These are phyloP conservation scores for Lineus longissimus DNA, from an alignment of 1,140 invertebrate genomes.

Conservation along the genomic window DNA sequence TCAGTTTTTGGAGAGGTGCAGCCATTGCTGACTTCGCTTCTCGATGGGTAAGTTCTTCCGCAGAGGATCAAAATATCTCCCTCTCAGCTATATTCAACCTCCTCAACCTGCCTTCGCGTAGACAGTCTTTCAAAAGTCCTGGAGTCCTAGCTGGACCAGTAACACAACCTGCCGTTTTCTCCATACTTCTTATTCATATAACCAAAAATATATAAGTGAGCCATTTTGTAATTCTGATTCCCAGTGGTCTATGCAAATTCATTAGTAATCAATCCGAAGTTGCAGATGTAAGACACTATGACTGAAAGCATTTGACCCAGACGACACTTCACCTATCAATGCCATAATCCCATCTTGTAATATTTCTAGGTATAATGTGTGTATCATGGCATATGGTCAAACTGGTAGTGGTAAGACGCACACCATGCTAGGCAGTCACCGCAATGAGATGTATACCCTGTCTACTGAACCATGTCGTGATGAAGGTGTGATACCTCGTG, in stretches of 20 bases:
- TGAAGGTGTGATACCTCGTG: constrained; percentile 46
- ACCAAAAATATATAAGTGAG: too few relatives aligned
- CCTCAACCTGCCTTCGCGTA: too few relatives aligned
- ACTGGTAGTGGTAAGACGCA: constrained; percentile 99
- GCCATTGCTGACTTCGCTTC: constrained; percentile 44
- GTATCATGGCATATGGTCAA: constrained; percentile 99
- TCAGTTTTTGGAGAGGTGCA: constrained; percentile 46
- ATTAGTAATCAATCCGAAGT: not conserved
- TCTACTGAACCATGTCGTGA: constrained; percentile 34
- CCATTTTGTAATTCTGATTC: not conserved
- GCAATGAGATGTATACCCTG: constrained; percentile 42
- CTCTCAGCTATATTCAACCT: too few relatives aligned
- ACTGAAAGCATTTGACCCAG: too few relatives aligned
- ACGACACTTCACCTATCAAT: too few relatives aligned
- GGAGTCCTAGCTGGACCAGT: too few relatives aligned
- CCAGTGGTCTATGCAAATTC: not conserved
- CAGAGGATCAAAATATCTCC: too few relatives aligned
- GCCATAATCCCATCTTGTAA: too few relatives aligned
- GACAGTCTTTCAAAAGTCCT: too few relatives aligned
- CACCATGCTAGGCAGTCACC: constrained; percentile 83
- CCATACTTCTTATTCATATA: too few relatives aligned
- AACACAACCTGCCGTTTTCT: too few relatives aligned
- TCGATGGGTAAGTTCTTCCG: constrained; percentile 47
- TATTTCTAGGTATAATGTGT: constrained; percentile 63
- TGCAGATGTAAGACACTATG: too few relatives aligned